These are phyloP conservation scores for Lasioglossum figueresi DNA, from an alignment of 2,888 invertebrate genomes.

Conservation along the genomic window DNA sequence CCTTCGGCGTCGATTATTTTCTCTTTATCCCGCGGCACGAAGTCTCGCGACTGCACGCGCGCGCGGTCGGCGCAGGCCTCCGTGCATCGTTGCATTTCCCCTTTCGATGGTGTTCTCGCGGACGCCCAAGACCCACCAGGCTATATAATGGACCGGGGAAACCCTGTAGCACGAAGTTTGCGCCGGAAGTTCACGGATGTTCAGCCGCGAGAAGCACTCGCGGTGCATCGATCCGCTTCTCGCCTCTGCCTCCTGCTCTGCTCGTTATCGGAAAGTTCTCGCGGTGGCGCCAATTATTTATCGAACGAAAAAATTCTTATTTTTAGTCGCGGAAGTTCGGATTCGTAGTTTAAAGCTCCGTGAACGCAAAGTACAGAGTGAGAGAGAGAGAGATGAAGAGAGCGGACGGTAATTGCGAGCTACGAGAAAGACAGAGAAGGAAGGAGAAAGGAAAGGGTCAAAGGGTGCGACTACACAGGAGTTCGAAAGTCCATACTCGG, in stretches of 20 bases:
- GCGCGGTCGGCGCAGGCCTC: neutral
- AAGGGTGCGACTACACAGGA: neutral
- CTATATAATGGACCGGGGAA: neutral
- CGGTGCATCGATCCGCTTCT: conserved; percentile 8
- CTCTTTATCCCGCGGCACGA: neutral
- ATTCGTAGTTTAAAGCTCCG: neutral
- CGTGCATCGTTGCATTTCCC: neutral
- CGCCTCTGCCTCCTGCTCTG: neutral
- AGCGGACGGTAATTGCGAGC: neutral
- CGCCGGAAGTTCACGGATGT: conserved; percentile 1
- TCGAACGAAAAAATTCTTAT: conserved; percentile 9
- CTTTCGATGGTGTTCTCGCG: neutral
- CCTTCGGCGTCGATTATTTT: conserved; percentile 7
- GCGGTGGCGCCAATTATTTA: conserved; percentile 9
- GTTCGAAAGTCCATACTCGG: conserved; percentile 8
- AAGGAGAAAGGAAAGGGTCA: neutral
- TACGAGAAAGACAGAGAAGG: neutral
- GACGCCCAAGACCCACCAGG: neutral
- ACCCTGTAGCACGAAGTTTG: conserved; percentile 8
- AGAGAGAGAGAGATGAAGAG: neutral
- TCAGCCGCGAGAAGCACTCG: conserved; percentile 6
- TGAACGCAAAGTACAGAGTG: neutral
- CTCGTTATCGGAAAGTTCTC: conserved; percentile 10
- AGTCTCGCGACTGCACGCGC: neutral
- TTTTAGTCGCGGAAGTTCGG: neutral